A percentile compares a stretch with the other conserved stretches of the same genome.
Evolutionary conservation across 2,888 invertebrate species (phyloP).

Genomic region (Caenorhabditis panamensis): DNA sequence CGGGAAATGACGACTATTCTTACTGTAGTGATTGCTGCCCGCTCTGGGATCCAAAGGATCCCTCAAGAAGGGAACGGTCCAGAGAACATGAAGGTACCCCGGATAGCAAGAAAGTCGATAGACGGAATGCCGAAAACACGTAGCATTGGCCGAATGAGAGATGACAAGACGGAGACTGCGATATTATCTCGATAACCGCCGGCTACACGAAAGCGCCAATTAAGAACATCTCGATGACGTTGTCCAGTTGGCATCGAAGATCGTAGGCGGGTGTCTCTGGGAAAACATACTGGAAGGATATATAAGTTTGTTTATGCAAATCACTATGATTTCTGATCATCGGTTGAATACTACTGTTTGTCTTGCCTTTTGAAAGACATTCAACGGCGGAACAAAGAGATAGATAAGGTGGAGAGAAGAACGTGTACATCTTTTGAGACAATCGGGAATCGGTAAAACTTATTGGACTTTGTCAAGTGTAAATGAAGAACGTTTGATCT

Average conservation of each 20-base stretch:
- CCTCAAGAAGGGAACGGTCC: no score
- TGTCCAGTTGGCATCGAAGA: slow-evolving; percentile 5
- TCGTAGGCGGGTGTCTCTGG: not conserved
- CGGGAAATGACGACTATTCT: not conserved
- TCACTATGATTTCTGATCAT: not conserved
- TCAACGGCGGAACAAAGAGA: not conserved
- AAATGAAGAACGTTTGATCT: no score
- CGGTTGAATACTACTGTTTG: slow-evolving; percentile 8
- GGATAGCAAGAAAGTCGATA: not conserved
- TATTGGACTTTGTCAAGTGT: slow-evolving; percentile 6
- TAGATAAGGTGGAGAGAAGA: not conserved
- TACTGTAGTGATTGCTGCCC: no score
- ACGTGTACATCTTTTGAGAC: not conserved
- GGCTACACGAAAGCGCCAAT: slow-evolving; percentile 9
- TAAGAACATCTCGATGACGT: slow-evolving; percentile 8
- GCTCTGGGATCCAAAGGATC: no score
- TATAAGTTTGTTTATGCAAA: slow-evolving; percentile 10
- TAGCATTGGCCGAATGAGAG: not conserved
- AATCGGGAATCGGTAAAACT: slow-evolving; percentile 4
- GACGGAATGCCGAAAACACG: not conserved
- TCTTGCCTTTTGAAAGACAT: slow-evolving; percentile 3
- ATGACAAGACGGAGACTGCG: not conserved
- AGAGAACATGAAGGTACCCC: no score
- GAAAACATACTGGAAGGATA: not conserved
- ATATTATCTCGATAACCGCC: slow-evolving; percentile 3